Percentiles rank a stretch among this genome's conserved stretches.
phyloP scores from a whole-genome alignment of 2,113 vertebrate genomes.

The Pelvicachromis taeniatus region DNA sequence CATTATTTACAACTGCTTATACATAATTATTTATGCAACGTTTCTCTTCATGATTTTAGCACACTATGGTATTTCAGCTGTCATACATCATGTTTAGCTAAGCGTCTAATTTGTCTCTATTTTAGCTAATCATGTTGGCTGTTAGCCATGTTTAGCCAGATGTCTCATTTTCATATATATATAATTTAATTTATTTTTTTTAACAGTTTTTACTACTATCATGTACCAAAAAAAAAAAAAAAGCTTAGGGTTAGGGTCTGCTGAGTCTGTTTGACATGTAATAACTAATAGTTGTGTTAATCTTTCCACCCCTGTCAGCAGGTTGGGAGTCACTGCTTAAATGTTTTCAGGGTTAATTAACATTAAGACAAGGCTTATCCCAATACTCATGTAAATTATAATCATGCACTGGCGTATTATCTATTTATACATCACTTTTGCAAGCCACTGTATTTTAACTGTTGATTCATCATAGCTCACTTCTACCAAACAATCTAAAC shows the following conservation, averaged over 20 bases:
- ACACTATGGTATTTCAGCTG: background rate
- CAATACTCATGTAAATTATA: background rate
- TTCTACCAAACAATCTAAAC: background rate
- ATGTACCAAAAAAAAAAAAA: no score
- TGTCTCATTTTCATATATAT: no score
- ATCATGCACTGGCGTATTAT: background rate
- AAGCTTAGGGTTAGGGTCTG: background rate
- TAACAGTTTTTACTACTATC: background rate
- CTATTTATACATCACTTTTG: background rate
- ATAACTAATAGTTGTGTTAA: no score
- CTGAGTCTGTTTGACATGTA: background rate
- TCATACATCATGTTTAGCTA: background rate
- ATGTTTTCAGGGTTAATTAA: background rate
- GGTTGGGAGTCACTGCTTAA: background rate
- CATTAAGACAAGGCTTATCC: background rate
- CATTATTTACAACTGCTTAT: background rate
- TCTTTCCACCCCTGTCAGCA: no score
- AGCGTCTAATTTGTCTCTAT: background rate
- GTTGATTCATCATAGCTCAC: background rate
- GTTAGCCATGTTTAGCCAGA: rapidly evolving
- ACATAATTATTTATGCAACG: background rate
- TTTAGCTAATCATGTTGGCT: background rate
- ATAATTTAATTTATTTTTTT: background rate
- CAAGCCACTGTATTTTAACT: background rate
- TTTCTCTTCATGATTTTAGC: background rate